phyloP scores from a whole-genome alignment of 2,888 invertebrate genomes.

The Elysia crispata region DNA sequence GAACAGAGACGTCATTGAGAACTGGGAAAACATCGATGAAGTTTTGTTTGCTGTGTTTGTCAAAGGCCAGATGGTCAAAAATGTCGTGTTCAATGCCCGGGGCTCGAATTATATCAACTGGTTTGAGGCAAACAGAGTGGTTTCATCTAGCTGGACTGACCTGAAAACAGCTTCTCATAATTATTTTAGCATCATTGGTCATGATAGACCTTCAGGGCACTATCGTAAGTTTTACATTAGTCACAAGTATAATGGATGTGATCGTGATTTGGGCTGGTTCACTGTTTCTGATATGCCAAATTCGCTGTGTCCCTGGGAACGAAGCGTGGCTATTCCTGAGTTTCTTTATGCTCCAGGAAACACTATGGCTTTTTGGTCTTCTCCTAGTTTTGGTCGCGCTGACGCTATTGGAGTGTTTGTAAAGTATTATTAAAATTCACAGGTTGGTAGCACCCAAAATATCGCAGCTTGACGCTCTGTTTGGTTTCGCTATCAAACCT shows the following conservation, averaged over 20 bases:
- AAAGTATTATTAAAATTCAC: background rate
- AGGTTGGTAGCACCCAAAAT: too few relatives aligned
- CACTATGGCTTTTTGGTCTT: background rate
- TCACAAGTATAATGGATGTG: background rate
- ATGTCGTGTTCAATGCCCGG: background rate
- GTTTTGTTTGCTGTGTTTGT: background rate
- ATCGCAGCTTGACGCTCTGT: too few relatives aligned
- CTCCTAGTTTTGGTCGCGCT: background rate
- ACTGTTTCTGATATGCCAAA: background rate
- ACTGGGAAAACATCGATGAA: background rate
- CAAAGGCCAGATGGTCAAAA: background rate
- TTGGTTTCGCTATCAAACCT: too few relatives aligned
- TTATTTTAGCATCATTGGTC: background rate
- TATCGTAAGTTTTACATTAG: background rate
- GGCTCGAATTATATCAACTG: background rate
- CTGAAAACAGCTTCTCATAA: background rate
- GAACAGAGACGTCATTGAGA: background rate
- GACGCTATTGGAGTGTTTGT: background rate
- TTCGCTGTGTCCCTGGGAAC: background rate
- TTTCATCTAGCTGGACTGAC: background rate
- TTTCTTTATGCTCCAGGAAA: background rate
- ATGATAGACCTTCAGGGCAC: background rate
- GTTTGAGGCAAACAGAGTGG: background rate
- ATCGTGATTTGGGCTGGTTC: background rate
- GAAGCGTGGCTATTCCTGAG: background rate